phyloP scores from a whole-genome alignment of 2,113 vertebrate genomes.

The Perognathus longimembris region DNA sequence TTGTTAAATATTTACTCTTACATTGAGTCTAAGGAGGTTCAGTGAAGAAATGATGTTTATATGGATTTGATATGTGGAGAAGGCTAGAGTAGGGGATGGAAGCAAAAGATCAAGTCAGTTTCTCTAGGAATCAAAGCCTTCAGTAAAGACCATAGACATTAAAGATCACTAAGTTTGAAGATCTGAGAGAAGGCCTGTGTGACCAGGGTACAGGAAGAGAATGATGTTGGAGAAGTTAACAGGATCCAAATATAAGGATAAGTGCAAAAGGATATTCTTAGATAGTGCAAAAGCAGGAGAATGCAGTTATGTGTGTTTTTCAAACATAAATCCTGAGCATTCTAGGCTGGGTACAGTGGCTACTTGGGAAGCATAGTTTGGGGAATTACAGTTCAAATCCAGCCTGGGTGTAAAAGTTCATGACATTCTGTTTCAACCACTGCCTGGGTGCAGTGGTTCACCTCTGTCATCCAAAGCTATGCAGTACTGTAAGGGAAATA shows the following conservation, averaged over 20 bases:
- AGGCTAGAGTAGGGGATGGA: neutral
- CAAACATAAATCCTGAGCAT: neutral
- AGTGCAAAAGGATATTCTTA: no score
- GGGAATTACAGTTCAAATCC: no score
- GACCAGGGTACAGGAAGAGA: neutral
- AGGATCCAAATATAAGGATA: neutral
- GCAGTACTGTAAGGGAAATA: neutral
- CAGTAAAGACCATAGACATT: neutral
- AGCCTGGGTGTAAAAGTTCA: no score
- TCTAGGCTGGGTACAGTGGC: neutral
- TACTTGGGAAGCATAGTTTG: no score
- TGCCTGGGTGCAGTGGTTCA: no score
- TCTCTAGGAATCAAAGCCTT: neutral
- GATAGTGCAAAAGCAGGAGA: neutral
- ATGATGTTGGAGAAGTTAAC: neutral
- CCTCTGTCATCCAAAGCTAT: no score
- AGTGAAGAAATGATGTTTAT: neutral
- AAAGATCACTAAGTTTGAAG: neutral
- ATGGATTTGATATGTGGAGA: neutral
- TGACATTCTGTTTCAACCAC: no score
- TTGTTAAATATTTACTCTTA: constrained; percentile 36
- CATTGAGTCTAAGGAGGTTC: neutral
- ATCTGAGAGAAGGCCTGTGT: neutral
- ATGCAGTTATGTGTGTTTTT: neutral
- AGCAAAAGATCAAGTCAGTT: neutral